These are phyloP conservation scores for Fulica atra DNA, from an alignment of 2,113 vertebrate species.

Conservation along the genomic window DNA sequence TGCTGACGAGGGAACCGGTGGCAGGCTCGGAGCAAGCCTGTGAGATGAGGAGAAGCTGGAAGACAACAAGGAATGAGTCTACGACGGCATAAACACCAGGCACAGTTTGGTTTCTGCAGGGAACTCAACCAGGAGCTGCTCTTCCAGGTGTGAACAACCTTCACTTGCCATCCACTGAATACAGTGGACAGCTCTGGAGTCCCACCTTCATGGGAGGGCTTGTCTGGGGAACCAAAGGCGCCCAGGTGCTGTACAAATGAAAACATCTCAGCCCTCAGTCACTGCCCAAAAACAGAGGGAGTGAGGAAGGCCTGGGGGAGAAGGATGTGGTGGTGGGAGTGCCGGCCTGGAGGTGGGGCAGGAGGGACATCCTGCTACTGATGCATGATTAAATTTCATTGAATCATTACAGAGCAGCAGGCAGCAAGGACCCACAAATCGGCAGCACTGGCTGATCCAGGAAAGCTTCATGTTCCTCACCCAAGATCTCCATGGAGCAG, in stretches of 20 bases:
- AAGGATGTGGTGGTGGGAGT: rapidly evolving
- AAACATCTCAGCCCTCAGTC: not conserved
- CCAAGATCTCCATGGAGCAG: not conserved
- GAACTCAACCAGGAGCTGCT: not conserved
- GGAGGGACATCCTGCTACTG: not conserved
- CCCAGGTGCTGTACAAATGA: not conserved
- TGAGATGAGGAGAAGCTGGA: not conserved
- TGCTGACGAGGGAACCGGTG: constrained; percentile 26
- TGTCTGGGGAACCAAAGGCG: not conserved
- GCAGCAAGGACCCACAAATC: not conserved
- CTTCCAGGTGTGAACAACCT: not conserved
- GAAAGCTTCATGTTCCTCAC: not conserved
- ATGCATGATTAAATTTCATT: no score
- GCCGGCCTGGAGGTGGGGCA: not conserved
- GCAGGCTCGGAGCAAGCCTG: constrained; percentile 6
- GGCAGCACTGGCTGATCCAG: rapidly evolving
- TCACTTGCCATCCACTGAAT: not conserved
- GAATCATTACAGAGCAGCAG: not conserved
- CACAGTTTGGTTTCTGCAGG: not conserved
- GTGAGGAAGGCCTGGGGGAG: not conserved
- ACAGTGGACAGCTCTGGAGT: rapidly evolving
- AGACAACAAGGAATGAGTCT: not conserved
- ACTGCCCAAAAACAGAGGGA: not conserved
- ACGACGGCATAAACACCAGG: not conserved
- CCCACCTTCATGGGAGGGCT: not conserved